These are phyloP conservation scores for Apis laboriosa DNA, from an alignment of 1,140 invertebrate species.

Conservation along the genomic window DNA sequence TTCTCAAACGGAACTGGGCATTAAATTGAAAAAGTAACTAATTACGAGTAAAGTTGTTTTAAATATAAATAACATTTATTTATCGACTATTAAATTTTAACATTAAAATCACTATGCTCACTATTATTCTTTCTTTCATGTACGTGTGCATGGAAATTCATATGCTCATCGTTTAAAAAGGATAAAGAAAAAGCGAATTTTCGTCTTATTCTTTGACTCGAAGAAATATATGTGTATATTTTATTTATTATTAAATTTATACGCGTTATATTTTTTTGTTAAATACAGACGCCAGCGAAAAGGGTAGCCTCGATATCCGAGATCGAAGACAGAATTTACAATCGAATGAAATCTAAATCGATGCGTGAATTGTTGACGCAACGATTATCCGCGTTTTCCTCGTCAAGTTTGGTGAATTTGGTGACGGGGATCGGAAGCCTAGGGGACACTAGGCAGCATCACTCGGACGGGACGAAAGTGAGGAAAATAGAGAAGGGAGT, in stretches of 20 bases:
- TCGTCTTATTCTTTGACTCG: too few species aligned
- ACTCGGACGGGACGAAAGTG: conserved; percentile 24
- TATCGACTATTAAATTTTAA: too few species aligned
- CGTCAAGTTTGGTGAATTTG: conserved; percentile 72
- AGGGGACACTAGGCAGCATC: conserved; percentile 16
- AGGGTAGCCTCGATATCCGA: conserved; percentile 51
- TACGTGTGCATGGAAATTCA: too few species aligned
- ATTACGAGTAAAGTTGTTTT: too few species aligned
- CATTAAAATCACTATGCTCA: too few species aligned
- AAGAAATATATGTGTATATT: too few species aligned
- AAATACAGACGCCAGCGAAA: conserved; percentile 29
- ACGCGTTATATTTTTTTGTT: background rate
- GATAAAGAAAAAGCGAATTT: too few species aligned
- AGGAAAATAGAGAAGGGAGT: conserved; percentile 12
- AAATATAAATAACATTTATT: too few species aligned
- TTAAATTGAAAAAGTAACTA: too few species aligned
- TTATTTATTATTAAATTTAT: background rate
- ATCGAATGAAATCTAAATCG: conserved; percentile 32
- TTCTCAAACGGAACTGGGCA: too few species aligned
- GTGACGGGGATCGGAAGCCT: conserved; percentile 33
- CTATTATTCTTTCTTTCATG: too few species aligned
- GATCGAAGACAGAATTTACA: conserved; percentile 21
- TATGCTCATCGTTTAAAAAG: too few species aligned
- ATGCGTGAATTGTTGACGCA: conserved; percentile 33
- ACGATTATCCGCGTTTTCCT: conserved; percentile 37